Percentiles rank a stretch among this genome's conserved stretches.
These are phyloP conservation scores for Pseudolycoriella hygida DNA, from an alignment of 2,888 invertebrate genomes.

Conservation along the genomic window DNA sequence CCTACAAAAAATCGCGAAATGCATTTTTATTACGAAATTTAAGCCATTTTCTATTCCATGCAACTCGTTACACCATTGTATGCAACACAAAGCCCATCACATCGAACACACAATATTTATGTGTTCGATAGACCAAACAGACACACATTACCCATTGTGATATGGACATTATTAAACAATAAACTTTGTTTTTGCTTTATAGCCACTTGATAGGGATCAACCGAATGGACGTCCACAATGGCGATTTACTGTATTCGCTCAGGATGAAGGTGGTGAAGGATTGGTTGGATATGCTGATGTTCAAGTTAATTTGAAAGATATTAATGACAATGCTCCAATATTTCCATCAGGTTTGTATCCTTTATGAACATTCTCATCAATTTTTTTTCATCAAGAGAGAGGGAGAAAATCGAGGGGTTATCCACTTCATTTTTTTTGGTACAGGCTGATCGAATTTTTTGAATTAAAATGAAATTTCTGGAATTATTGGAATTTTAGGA, in stretches of 20 bases:
- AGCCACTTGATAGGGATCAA: constrained; percentile 92
- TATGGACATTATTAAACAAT: not conserved
- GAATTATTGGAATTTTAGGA: too few relatives aligned
- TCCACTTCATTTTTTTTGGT: too few relatives aligned
- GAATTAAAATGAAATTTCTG: too few relatives aligned
- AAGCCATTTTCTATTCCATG: not conserved
- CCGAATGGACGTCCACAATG: constrained; percentile 91
- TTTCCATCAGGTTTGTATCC: constrained; percentile 59
- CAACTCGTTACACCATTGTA: too few relatives aligned
- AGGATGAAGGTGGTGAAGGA: constrained; percentile 90
- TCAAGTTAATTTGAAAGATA: constrained; percentile 91
- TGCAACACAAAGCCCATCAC: not conserved
- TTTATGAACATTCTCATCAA: too few relatives aligned
- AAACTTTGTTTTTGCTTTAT: constrained; percentile 11
- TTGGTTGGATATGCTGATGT: constrained; percentile 94
- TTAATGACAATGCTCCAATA: constrained; percentile 95
- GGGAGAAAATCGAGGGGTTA: too few relatives aligned
- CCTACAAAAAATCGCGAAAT: not conserved
- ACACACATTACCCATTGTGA: not conserved
- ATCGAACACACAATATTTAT: not conserved
- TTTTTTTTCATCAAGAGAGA: too few relatives aligned
- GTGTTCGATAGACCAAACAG: not conserved
- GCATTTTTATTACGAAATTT: not conserved
- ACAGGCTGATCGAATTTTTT: too few relatives aligned
- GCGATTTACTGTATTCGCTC: constrained; percentile 91